Percentiles rank a stretch among this genome's conserved stretches.
Conservation (phyloP, 1,140 invertebrate genomes). For the Bemisia tabaci region DNA sequence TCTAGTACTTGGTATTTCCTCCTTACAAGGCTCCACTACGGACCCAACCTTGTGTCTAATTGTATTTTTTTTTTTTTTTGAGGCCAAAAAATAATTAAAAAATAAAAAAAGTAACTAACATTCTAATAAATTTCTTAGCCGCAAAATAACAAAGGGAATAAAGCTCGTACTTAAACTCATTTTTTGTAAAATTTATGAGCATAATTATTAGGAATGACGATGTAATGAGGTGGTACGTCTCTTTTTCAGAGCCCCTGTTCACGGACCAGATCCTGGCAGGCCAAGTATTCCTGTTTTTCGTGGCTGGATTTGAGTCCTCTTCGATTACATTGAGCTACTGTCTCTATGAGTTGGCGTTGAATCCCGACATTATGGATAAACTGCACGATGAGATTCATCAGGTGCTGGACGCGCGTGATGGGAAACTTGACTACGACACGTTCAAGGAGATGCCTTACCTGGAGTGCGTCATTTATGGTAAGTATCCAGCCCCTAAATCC, state of each 20-base stretch:
- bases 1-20: too few relatives aligned
- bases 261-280: constrained; percentile 30
- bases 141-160: constrained; percentile 1
- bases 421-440: constrained; percentile 36
- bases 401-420: constrained; percentile 28
- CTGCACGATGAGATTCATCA: constrained; percentile 40
- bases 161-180: neutral
- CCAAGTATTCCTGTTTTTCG: constrained; percentile 43
- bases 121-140: neutral
- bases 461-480: constrained; percentile 31
- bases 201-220: constrained; percentile 1
- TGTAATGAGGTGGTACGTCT: neutral
- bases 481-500: too few relatives aligned
- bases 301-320: constrained; percentile 46
- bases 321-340: constrained; percentile 35
- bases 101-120: too few relatives aligned
- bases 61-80: too few relatives aligned
- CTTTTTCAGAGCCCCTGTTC: constrained; percentile 8
- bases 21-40: too few relatives aligned
- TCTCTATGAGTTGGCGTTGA: constrained; percentile 34
- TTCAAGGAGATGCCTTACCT: constrained; percentile 31
- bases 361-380: constrained; percentile 37
- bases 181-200: constrained; percentile 2
- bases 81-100: too few relatives aligned
- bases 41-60: too few relatives aligned